These are phyloP conservation scores for Sapayoa aenigma DNA, from an alignment of 2,113 vertebrate genomes.

Conservation along the genomic window DNA sequence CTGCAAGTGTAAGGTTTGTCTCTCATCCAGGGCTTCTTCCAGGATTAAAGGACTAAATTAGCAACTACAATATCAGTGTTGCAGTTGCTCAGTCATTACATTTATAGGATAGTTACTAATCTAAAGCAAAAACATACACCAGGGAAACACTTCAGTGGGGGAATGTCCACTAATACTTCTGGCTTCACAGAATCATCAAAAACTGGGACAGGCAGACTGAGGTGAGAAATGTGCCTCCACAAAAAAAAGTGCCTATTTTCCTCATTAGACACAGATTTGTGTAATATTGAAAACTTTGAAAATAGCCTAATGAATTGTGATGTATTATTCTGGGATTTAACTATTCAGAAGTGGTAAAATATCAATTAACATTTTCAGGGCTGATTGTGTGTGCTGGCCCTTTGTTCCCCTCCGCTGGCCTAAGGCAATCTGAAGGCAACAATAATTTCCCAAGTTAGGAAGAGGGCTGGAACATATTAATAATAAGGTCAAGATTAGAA, in stretches of 20 bases:
- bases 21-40: neutral
- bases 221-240: neutral
- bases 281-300: conserved; percentile 25
- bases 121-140: neutral
- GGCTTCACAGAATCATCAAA: neutral
- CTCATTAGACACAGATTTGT: neutral
- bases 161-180: neutral
- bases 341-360: conserved; percentile 26
- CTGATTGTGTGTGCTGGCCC: neutral
- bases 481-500: conserved; percentile 54
- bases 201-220: neutral
- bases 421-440: conserved; percentile 34
- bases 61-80: neutral
- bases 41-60: neutral
- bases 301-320: neutral
- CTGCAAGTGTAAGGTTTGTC: neutral
- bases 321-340: neutral
- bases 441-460: conserved; percentile 33
- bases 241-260: neutral
- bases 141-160: neutral
- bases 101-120: neutral
- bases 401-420: neutral
- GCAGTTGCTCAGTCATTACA: neutral
- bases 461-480: conserved; percentile 15
- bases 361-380: conserved; percentile 48